Base-by-base conservation (phyloP, 2,113 vertebrate species). In the Progne subis region DNA sequence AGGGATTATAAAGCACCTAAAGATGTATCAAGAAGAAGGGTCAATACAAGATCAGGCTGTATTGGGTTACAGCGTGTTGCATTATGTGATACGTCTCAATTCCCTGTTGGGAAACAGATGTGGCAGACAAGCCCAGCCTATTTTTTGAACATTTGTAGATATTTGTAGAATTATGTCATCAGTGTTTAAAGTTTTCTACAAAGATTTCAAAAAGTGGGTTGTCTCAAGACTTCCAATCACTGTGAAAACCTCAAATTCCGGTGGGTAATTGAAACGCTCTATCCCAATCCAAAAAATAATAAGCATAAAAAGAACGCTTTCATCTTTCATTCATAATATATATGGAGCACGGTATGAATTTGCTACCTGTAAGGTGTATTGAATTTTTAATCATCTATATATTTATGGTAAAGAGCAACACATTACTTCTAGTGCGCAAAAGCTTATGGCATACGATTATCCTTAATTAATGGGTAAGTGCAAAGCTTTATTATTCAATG, bases 391-490 rank as follows among this genome's bases (percentile, higher is more conserved):
- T 97, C 91, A 96, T 87, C 94, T 94, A 94, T 91, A 95, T 96
- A 96, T 96, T 96, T 97, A 96, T 71, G 53, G 88, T 84, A 96
- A 97, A 97, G 91, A 91, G 85, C 95, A 97, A 97, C 94, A 97
- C 97, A 97, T 98, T 94, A 96, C 95, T 96, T 95, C 81, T 82
- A 96, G 97, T 91, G 94, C 97, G 96, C 96, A 96, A 96, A 97
- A 96, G 96, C 97, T 97, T 97, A 98, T 96, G 96, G 97, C 94
- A 95, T 95, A 95, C 95, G 81, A 97, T 98, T 98, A 97, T 93
- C 97, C 97, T 97, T 98, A 98, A 98, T 98, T 98, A 98, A 98
- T 97, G 95, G 97, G 94, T 95, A 98, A 97, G 96, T 82, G 94
- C 95, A 84, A 94, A 94, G 95, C 96, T 98, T 97, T 97, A 97